Evolutionary conservation across 2,888 invertebrate species (phyloP).

Genomic region (Tetanocera ferruginea): DNA sequence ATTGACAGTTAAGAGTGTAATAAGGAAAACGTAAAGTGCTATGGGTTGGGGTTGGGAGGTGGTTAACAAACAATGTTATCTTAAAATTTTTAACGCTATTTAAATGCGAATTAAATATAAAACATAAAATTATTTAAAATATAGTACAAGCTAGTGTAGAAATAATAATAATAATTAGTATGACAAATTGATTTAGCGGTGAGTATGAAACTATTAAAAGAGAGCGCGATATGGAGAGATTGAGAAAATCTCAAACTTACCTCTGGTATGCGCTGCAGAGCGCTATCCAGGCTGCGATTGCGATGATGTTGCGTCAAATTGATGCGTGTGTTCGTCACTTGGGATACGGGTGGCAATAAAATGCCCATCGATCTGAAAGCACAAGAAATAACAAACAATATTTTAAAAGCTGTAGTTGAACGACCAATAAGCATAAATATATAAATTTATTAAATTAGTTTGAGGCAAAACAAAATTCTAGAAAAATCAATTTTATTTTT

Average conservation of each 20-base stretch:
- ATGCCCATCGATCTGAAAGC: slow-evolving; percentile 70
- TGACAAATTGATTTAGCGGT: not conserved
- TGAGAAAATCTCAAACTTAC: slow-evolving; percentile 63
- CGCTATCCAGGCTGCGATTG: slow-evolving; percentile 91
- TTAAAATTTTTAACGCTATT: not conserved
- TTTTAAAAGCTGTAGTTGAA: not conserved
- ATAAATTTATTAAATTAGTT: not conserved
- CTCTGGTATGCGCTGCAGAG: slow-evolving; percentile 90
- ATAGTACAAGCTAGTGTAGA: not conserved
- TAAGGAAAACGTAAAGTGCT: not conserved
- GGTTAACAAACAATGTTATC: not conserved
- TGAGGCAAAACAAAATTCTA: not conserved
- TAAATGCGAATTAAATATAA: not conserved
- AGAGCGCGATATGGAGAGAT: not conserved
- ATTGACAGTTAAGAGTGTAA: not conserved
- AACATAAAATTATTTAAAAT: not conserved
- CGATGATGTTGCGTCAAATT: slow-evolving; percentile 81
- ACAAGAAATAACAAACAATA: slow-evolving; percentile 22
- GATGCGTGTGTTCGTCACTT: slow-evolving; percentile 70
- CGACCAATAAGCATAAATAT: not conserved
- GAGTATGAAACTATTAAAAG: not conserved
- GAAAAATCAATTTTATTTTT: slow-evolving; percentile 35
- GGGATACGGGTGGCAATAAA: slow-evolving; percentile 69
- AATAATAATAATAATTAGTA: not conserved
- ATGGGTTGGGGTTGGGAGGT: no score